These are phyloP conservation scores for Epinephelus moara DNA, from an alignment of 2,113 vertebrate species.

Conservation along the genomic window DNA sequence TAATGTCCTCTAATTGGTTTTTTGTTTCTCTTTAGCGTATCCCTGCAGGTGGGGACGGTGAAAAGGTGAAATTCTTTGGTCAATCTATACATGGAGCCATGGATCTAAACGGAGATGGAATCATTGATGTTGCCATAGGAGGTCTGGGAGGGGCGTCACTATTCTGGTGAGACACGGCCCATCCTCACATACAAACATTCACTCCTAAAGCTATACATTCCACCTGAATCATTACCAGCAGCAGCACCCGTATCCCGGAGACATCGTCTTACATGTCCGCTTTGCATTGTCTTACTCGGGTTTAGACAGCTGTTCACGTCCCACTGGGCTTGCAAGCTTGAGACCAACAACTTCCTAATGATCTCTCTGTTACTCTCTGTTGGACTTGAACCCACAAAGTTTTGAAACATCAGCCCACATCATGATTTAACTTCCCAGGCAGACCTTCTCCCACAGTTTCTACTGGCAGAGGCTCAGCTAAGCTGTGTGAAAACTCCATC, in stretches of 20 bases:
- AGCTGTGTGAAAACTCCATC: constrained; percentile 79
- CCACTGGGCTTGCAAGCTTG: constrained; percentile 52
- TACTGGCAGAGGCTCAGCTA: constrained; percentile 56
- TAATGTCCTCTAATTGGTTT: not conserved
- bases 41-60: constrained; percentile 92
- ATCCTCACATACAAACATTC: constrained; percentile 35
- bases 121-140: constrained; percentile 96
- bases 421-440: constrained; percentile 57
- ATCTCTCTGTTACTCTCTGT: constrained; percentile 53
- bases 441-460: constrained; percentile 67
- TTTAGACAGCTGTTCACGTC: constrained; percentile 77
- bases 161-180: constrained; percentile 89
- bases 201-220: constrained; percentile 39
- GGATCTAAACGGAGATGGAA: constrained; percentile 95
- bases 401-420: constrained; percentile 60
- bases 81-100: constrained; percentile 97
- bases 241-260: constrained; percentile 1
- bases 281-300: constrained; percentile 31
- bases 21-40: constrained; percentile 86
- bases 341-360: constrained; percentile 65
- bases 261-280: constrained; percentile 34
- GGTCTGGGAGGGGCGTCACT: constrained; percentile 95
- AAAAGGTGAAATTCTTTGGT: constrained; percentile 95
- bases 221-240: constrained; percentile 26
- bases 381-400: constrained; percentile 48